Evolutionary conservation across 1,140 invertebrate genomes (phyloP).

Genomic region (Drosophila sechellia): DNA sequence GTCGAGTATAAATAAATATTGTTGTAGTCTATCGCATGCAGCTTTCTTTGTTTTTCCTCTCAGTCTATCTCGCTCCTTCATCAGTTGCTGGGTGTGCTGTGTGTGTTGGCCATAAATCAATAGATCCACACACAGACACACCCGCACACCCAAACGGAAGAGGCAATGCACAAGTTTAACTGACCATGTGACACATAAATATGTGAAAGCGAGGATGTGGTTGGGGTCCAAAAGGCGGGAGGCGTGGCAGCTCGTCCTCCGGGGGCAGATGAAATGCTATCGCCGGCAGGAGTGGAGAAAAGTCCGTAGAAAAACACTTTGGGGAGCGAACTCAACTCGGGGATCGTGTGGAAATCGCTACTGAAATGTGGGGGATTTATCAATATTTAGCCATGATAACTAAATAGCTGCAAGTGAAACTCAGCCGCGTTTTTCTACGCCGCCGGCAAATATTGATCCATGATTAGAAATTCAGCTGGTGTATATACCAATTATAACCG

Average conservation of each 20-base stretch:
- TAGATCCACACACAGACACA: constrained; percentile 45
- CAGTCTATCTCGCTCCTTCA: constrained; percentile 44
- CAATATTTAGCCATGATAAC: constrained; percentile 29
- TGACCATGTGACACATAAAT: constrained; percentile 78
- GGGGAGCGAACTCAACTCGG: constrained; percentile 26
- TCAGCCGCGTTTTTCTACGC: not conserved
- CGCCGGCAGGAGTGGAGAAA: constrained; percentile 1
- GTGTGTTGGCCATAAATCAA: constrained; percentile 22
- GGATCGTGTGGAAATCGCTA: constrained; percentile 39
- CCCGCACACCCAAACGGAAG: constrained; percentile 51
- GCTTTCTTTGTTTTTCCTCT: constrained; percentile 56
- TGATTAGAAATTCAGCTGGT: not conserved
- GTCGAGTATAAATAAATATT: constrained; percentile 53
- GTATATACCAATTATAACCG: not conserved
- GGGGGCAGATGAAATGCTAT: constrained; percentile 37
- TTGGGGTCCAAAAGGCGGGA: not conserved
- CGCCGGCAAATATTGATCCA: not conserved
- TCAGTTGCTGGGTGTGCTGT: constrained; percentile 11
- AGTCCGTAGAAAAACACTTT: constrained; percentile 17
- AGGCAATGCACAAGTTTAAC: constrained; percentile 75
- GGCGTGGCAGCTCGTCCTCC: constrained; percentile 5
- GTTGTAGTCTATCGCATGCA: constrained; percentile 55
- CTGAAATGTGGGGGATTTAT: constrained; percentile 25
- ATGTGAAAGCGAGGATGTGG: constrained; percentile 24
- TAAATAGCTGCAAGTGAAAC: constrained; percentile 14